Percentiles rank a stretch among this genome's conserved stretches.
Conservation (phyloP, 2,797 vertebrate genomes). For the Rhodeus uyekii region DNA sequence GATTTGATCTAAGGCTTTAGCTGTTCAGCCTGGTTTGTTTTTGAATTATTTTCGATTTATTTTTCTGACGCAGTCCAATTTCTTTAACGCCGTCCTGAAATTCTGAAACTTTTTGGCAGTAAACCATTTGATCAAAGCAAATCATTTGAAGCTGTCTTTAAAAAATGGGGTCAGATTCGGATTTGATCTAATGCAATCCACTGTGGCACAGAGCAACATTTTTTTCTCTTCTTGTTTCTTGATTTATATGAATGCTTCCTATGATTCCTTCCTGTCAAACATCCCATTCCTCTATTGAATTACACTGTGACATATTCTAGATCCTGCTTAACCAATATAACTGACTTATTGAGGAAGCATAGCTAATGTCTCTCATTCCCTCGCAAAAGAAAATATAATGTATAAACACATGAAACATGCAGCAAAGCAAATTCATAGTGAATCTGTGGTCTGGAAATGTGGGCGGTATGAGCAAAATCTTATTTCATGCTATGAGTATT, state of each 20-base stretch:
- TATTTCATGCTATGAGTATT: background rate
- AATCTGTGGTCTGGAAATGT: background rate
- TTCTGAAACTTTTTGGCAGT: conserved; percentile 2
- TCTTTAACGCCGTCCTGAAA: conserved; percentile 25
- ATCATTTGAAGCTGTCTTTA: conserved; percentile 21
- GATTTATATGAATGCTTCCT: conserved; percentile 2
- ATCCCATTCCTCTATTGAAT: conserved; percentile 14
- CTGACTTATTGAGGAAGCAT: conserved; percentile 4
- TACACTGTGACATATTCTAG: background rate
- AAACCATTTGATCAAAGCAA: conserved; percentile 24
- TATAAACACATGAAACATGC: background rate
- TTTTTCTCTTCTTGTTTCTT: conserved; percentile 6
- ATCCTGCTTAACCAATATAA: conserved; percentile 11
- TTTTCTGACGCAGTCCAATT: conserved; percentile 13
- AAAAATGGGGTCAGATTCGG: conserved; percentile 36
- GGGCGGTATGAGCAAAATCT: background rate
- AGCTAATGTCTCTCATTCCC: conserved; percentile 21
- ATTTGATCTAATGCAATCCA: conserved; percentile 36
- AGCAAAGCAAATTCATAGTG: conserved; percentile 2
- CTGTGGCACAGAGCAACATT: background rate
- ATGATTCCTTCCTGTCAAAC: background rate
- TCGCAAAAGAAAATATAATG: background rate
- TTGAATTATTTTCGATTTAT: conserved; percentile 14
- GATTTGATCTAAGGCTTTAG: conserved; percentile 34
- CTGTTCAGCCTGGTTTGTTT: conserved; percentile 9